Percentiles rank a stretch among this genome's conserved stretches.
These are phyloP conservation scores for Labeo catla DNA, from an alignment of 2,113 vertebrate genomes.

Conservation along the genomic window DNA sequence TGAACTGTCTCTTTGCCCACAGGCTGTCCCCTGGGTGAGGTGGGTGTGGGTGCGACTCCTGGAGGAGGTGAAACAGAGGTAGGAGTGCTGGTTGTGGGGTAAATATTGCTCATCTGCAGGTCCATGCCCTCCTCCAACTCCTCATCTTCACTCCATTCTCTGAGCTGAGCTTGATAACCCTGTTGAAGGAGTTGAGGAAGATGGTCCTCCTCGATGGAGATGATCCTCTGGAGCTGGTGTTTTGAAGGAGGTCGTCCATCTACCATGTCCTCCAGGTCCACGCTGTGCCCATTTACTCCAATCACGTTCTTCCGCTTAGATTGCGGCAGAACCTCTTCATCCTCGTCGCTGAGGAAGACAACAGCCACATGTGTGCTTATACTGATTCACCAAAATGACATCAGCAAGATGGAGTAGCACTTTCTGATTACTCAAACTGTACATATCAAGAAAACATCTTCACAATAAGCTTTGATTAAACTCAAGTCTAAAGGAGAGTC, in stretches of 20 bases:
- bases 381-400: background rate
- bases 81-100: conserved; percentile 39
- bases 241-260: background rate
- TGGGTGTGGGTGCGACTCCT: conserved; percentile 53
- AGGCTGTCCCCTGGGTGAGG: conserved; percentile 81
- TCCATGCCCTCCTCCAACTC: conserved; percentile 62
- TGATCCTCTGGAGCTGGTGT: conserved; percentile 83
- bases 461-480: background rate
- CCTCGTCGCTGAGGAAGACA: conserved; percentile 71
- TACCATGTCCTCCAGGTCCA: background rate
- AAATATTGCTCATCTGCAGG: conserved; percentile 66
- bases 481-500: background rate
- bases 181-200: conserved; percentile 86
- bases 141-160: conserved; percentile 68
- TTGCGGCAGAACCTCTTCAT: conserved; percentile 73
- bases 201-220: conserved; percentile 95
- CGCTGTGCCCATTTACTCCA: conserved; percentile 63
- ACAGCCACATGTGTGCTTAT: background rate
- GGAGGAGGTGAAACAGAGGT: background rate
- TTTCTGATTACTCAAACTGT: background rate
- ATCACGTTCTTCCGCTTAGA: conserved; percentile 67
- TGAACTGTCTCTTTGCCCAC: conserved; percentile 83
- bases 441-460: background rate
- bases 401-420: background rate
- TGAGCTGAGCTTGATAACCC: conserved; percentile 67